Evolutionary conservation across 2,888 invertebrate species (phyloP).

Genomic region (Cerceris ruficornis): DNA sequence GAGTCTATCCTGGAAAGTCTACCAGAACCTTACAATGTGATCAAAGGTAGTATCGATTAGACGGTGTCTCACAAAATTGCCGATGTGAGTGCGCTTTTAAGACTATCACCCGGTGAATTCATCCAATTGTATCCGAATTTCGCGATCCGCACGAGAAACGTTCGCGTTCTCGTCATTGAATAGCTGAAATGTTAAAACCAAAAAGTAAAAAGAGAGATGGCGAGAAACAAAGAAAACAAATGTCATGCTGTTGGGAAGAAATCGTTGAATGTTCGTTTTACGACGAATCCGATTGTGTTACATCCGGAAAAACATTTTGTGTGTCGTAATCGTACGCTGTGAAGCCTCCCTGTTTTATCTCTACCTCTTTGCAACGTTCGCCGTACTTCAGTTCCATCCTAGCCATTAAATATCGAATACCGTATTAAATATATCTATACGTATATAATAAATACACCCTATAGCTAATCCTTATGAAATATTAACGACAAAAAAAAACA

Average conservation of each 20-base stretch:
- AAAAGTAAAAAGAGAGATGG: too few species aligned
- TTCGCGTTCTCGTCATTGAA: slow-evolving; percentile 3
- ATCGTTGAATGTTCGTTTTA: background rate
- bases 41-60: slow-evolving; percentile 52
- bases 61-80: slow-evolving; percentile 23
- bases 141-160: slow-evolving; percentile 12
- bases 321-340: slow-evolving; percentile 47
- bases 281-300: slow-evolving; percentile 28
- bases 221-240: slow-evolving; percentile 45
- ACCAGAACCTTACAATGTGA: slow-evolving; percentile 60
- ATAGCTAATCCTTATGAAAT: slow-evolving; percentile 52
- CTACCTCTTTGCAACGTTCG: slow-evolving; percentile 51
- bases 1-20: slow-evolving; percentile 69
- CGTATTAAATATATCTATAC: slow-evolving; percentile 39
- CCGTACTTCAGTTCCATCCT: slow-evolving; percentile 38
- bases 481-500: slow-evolving; percentile 55
- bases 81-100: background rate
- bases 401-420: slow-evolving; percentile 27
- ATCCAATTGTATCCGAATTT: slow-evolving; percentile 9
- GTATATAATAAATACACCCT: slow-evolving; percentile 42
- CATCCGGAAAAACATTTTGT: slow-evolving; percentile 41
- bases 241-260: slow-evolving; percentile 75
- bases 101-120: slow-evolving; percentile 17
- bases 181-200: too few species aligned
- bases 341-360: slow-evolving; percentile 53